Percentiles rank a stretch among this genome's conserved stretches.
Conservation (phyloP, 1,140 invertebrate genomes). For the Camponotus pennsylvanicus region DNA sequence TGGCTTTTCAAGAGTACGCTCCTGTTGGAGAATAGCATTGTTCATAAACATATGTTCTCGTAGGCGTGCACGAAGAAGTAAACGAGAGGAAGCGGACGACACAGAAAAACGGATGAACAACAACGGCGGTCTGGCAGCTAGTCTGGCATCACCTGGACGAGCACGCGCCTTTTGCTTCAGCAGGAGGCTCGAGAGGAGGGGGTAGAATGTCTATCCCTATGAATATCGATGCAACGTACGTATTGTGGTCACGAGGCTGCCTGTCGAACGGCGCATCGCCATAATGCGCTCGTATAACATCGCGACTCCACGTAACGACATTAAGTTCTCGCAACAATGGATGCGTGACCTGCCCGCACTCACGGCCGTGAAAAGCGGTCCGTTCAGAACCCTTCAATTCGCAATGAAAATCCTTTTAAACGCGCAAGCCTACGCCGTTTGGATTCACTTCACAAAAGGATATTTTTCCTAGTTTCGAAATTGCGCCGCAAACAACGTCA, state of each 20-base stretch:
- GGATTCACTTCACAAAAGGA: slow-evolving; percentile 24
- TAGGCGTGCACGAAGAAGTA: slow-evolving; percentile 54
- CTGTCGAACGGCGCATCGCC: slow-evolving; percentile 59
- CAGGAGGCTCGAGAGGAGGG: slow-evolving; percentile 12
- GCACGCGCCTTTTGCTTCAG: slow-evolving; percentile 68
- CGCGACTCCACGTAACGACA: slow-evolving; percentile 65
- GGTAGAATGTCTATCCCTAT: slow-evolving; percentile 49
- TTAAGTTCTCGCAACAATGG: slow-evolving; percentile 64
- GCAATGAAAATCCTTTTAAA: slow-evolving; percentile 79
- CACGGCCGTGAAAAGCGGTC: slow-evolving; percentile 23
- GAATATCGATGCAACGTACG: slow-evolving; percentile 76
- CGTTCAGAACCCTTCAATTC: slow-evolving; percentile 60
- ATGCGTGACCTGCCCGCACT: slow-evolving; percentile 58
- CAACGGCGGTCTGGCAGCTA: slow-evolving; percentile 50
- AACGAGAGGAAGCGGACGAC: slow-evolving; percentile 48
- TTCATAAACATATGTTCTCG: slow-evolving; percentile 78
- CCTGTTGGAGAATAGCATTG: slow-evolving; percentile 59
- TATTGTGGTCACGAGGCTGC: slow-evolving; percentile 68
- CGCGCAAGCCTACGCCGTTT: slow-evolving; percentile 65
- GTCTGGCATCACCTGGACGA: slow-evolving; percentile 77
- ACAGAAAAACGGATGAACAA: slow-evolving; percentile 60
- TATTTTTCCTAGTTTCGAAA: slow-evolving; percentile 39
- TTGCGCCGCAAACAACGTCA: slow-evolving; percentile 17
- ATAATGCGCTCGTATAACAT: slow-evolving; percentile 73
- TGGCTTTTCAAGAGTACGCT: slow-evolving; percentile 68